Base-by-base conservation (phyloP, 2,888 invertebrate genomes). In the Thera britannica region DNA sequence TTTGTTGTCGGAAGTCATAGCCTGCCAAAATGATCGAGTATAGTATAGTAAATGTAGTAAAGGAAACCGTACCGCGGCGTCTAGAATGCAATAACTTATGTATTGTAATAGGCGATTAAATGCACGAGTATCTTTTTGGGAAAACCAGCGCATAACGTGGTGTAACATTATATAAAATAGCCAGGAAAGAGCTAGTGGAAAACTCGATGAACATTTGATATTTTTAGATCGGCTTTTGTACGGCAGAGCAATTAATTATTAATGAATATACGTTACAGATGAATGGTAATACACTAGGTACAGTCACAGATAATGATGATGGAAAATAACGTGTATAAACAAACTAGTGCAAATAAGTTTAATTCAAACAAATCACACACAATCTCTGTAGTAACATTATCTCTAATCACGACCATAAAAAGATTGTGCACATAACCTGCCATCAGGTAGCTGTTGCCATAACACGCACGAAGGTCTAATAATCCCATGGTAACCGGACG, bases 401-500 rank as follows among this genome's bases (percentile, higher is more conserved):
- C 34, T 65, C 36, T 34, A 61, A 65, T 49, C 55, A 51, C 51
- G 57, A 57, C 58, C 58, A 60, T 44, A 60, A 41, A 63, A 46
- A 35, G 34, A 23, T 5, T 52, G 34, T 54, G 58, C 54, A 41
- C 48, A 62, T 49, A 49, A 54, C 36, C 46, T 55, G 58, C 51
- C 23, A 51, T 56, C 52, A 66, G 49, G 60, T 61, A 65, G 64
- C 44, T 46, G 44, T 46, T 46, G 44, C 36, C 49, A 65, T 48
- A 67, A 58, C 61, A 59, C 62, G 65, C 68, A 62, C 60, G 67
- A 66, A 61, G 59, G 70, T 62, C 59, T 72, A 70, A 63, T 65
- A 63, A 65, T 69, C 69, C 71, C 70, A 72, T 75, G 68, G 68
- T 66, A 72, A 77, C 79, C 82, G 87, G 86, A 87, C 76, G 69